Evolutionary conservation across 35 echinoderm and acorn worm genomes (phyloP).

Genomic region (Diadema setosum): DNA sequence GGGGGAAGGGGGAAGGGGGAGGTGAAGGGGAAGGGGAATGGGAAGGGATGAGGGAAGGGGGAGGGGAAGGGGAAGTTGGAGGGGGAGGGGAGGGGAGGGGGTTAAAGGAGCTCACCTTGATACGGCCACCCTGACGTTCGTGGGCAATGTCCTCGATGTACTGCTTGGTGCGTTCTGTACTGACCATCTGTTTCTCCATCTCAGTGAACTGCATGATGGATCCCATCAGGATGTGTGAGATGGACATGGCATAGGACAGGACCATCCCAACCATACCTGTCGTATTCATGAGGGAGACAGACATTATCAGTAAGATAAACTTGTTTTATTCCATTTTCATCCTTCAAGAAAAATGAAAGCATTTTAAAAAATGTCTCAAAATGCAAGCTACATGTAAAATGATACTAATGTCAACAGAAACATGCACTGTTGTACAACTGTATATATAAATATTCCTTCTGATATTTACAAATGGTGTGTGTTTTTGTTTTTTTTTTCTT

Average conservation of each 20-base stretch:
- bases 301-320: not conserved
- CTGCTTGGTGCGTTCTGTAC: conserved; percentile 35
- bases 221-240: not conserved
- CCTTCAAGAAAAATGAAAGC: not conserved
- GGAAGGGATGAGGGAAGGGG: too few relatives aligned
- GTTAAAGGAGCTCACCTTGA: conserved; percentile 39
- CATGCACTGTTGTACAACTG: not conserved
- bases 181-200: conserved; percentile 58
- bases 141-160: conserved; percentile 18
- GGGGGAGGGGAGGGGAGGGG: too few relatives aligned
- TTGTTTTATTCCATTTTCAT: not conserved
- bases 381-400: not conserved
- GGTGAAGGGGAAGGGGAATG: too few relatives aligned
- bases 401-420: not conserved
- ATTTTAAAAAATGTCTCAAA: not conserved
- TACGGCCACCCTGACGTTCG: not conserved
- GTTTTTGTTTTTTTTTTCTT: too few relatives aligned
- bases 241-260: conserved; percentile 36
- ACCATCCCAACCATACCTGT: conserved; percentile 47
- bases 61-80: too few relatives aligned
- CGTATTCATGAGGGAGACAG: not conserved
- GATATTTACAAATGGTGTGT: too few relatives aligned
- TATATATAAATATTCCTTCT: not conserved
- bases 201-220: conserved; percentile 19
- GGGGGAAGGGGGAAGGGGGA: too few relatives aligned